phyloP scores from a whole-genome alignment of 2,888 invertebrate genomes.

The Lycocerus yunnanus region DNA sequence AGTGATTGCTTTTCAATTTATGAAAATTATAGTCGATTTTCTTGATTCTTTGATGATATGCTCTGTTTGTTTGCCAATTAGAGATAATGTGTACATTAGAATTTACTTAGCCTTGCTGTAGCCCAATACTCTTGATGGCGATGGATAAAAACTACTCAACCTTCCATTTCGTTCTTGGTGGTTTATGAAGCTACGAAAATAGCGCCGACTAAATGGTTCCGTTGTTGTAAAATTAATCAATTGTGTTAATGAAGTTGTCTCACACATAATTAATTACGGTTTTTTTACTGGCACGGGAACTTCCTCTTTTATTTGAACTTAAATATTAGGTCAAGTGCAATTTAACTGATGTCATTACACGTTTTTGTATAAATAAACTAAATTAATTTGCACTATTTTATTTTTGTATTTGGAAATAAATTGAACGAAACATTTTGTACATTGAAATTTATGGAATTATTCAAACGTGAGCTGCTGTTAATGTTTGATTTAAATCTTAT shows the following conservation, averaged over 20 bases:
- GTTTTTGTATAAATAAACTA: background rate
- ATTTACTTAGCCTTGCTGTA: background rate
- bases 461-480: background rate
- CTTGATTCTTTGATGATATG: background rate
- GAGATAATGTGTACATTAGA: background rate
- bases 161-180: background rate
- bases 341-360: background rate
- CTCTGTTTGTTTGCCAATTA: background rate
- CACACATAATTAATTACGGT: constrained; percentile 7
- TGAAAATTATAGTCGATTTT: background rate
- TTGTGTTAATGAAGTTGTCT: constrained; percentile 3
- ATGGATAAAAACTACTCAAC: background rate
- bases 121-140: background rate
- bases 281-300: constrained; percentile 6
- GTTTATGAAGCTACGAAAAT: background rate
- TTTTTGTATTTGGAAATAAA: background rate
- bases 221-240: constrained; percentile 2
- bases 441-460: background rate
- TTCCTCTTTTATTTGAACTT: constrained; percentile 14
- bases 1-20: background rate
- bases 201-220: background rate
- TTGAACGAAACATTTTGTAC: background rate
- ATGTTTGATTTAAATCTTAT: background rate
- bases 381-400: background rate
- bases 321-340: constrained; percentile 21